phyloP scores from a whole-genome alignment of 2,888 invertebrate genomes.

The Gastrophysa polygoni region DNA sequence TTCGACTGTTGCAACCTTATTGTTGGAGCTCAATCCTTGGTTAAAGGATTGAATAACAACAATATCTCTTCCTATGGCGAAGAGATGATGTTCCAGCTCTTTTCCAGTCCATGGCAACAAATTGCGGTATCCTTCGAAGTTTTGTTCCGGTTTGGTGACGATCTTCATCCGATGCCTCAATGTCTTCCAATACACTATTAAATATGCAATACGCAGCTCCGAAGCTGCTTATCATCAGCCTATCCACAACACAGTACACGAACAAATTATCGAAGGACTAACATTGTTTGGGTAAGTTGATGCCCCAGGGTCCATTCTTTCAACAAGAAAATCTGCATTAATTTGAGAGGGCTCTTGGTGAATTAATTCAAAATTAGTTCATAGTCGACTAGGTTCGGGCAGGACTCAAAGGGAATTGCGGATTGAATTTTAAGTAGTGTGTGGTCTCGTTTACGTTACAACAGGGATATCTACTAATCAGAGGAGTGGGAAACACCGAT shows the following conservation, averaged over 20 bases:
- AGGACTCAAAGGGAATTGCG: conserved; percentile 42
- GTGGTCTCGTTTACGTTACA: conserved; percentile 6
- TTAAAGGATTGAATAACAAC: no score
- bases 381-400: conserved; percentile 36
- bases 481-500: not conserved
- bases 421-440: conserved; percentile 39
- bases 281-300: conserved; percentile 18
- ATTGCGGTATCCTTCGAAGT: no score
- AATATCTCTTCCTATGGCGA: no score
- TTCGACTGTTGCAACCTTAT: no score
- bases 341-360: conserved; percentile 17
- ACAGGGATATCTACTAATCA: not conserved
- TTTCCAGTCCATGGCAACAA: no score
- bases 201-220: no score
- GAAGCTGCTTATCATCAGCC: no score
- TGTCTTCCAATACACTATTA: no score
- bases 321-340: conserved; percentile 25
- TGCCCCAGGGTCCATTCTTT: conserved; percentile 15
- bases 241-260: not conserved
- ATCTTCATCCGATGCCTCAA: no score
- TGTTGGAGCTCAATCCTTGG: no score
- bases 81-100: no score
- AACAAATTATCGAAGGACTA: not conserved
- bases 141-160: no score
- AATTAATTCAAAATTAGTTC: conserved; percentile 42